Conservation (phyloP, 1,140 invertebrate genomes). For the Acromyrmex charruanus region DNA sequence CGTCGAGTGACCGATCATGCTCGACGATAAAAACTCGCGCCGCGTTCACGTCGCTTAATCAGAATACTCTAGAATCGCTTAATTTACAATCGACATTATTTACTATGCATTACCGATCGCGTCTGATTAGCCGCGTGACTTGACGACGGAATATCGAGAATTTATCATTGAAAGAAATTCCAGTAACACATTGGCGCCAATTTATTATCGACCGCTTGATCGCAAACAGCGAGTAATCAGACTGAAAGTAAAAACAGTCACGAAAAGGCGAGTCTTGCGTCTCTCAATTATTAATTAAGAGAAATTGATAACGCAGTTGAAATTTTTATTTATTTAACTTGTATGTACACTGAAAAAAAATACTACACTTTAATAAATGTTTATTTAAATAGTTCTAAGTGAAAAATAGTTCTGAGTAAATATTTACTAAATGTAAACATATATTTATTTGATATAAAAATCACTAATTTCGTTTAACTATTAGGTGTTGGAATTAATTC, state of each 20-base stretch:
- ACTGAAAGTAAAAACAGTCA: neutral
- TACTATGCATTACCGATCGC: neutral
- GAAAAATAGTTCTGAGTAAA: too few relatives aligned
- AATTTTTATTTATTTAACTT: neutral
- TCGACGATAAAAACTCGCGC: slow-evolving; percentile 42
- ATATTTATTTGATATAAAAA: too few relatives aligned
- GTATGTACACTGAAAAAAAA: neutral
- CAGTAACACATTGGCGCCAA: neutral
- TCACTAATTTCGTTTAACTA: too few relatives aligned
- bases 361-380: too few relatives aligned
- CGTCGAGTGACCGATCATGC: slow-evolving; percentile 50
- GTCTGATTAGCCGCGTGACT: slow-evolving; percentile 20
- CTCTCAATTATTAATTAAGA: neutral
- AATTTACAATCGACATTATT: slow-evolving; percentile 49
- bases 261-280: neutral
- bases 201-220: neutral
- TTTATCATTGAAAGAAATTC: slow-evolving; percentile 27
- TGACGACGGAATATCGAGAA: neutral
- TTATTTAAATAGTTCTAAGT: too few relatives aligned
- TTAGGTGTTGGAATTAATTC: too few relatives aligned
- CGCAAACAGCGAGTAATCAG: neutral
- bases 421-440: too few relatives aligned
- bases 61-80: slow-evolving; percentile 28
- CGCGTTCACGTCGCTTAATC: slow-evolving; percentile 46
- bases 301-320: neutral